Conservation (phyloP, 2,113 vertebrate species). For the Sander lucioperca region DNA sequence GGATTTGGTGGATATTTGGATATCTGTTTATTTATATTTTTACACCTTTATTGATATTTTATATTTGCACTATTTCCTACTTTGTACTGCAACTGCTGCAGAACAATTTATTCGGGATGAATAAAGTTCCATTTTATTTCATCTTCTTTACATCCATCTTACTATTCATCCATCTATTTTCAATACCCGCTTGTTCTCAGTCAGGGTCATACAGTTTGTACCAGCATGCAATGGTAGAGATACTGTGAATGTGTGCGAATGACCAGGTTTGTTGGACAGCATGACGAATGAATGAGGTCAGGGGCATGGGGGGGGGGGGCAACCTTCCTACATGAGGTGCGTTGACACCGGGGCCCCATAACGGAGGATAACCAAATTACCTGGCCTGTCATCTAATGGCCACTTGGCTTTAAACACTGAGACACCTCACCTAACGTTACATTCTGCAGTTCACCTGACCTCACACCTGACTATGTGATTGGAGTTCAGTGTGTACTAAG, state of each 20-base stretch:
- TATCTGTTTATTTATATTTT: background rate
- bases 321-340: no score
- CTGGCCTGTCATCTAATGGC: no score
- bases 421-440: no score
- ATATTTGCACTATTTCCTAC: background rate
- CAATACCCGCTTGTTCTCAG: background rate
- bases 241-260: no score
- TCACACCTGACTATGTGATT: background rate
- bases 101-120: background rate
- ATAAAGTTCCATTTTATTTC: background rate
- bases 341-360: no score
- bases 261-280: no score
- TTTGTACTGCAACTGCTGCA: background rate
- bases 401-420: no score
- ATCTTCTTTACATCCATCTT: background rate
- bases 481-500: no score
- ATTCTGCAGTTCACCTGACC: background rate
- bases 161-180: background rate
- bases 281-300: no score
- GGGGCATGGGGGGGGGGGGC: no score
- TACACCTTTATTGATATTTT: background rate
- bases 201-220: background rate
- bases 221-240: background rate
- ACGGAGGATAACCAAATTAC: no score
- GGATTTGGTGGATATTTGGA: background rate